Conservation (phyloP, 2,888 invertebrate species). For the Harpalus rubripes region DNA sequence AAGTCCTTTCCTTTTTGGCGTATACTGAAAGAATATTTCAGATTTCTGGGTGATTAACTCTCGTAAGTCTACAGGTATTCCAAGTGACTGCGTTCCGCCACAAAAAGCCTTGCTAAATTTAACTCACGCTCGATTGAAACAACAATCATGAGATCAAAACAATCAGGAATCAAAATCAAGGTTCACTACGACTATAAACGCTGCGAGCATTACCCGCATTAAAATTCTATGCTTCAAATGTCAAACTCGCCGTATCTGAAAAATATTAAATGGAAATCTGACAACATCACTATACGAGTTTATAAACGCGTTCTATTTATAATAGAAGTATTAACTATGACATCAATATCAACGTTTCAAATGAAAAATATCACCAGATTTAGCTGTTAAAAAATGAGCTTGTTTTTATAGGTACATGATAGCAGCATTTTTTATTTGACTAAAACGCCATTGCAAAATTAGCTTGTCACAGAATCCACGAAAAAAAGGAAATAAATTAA, state of each 20-base stretch:
- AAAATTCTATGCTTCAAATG: conserved; percentile 16
- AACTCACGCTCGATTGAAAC: conserved; percentile 12
- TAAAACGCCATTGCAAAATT: conserved; percentile 58
- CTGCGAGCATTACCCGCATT: conserved; percentile 1
- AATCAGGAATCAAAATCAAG: conserved; percentile 44
- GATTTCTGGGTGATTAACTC: conserved; percentile 50
- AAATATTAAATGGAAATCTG: conserved; percentile 19
- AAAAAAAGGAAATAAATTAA: conserved; percentile 59
- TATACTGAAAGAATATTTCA: conserved; percentile 25
- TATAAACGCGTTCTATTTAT: conserved; percentile 44
- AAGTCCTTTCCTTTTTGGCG: neutral
- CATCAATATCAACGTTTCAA: conserved; percentile 30
- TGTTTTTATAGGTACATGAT: conserved; percentile 40
- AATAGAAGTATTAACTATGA: conserved; percentile 52
- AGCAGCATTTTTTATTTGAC: conserved; percentile 51
- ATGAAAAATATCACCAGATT: conserved; percentile 57
- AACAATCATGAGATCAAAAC: conserved; percentile 39
- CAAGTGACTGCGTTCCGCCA: conserved; percentile 20
- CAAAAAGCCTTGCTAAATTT: conserved; percentile 35
- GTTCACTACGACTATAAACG: conserved; percentile 14
- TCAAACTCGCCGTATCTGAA: conserved; percentile 4
- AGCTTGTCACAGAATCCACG: conserved; percentile 53
- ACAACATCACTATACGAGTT: conserved; percentile 13
- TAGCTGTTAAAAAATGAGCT: conserved; percentile 55
- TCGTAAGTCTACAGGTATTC: conserved; percentile 45